Evolutionary conservation across 2,113 vertebrate genomes (phyloP).

Genomic region (Crotalus viridis): DNA sequence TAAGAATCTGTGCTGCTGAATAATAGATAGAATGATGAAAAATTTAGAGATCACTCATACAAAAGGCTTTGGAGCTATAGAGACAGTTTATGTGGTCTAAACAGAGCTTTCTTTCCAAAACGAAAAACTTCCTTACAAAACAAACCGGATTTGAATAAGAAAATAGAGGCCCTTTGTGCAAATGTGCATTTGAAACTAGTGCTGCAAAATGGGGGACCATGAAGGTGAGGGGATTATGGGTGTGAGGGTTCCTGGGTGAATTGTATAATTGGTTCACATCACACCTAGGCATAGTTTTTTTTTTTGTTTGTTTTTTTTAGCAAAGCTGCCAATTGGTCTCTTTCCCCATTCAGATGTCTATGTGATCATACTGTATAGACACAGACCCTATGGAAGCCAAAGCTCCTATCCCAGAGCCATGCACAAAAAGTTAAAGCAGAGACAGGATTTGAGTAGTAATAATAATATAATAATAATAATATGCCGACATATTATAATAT

Average conservation of each 20-base stretch:
- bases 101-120: not conserved
- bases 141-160: not conserved
- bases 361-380: not conserved
- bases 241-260: not conserved
- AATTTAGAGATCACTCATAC: not conserved
- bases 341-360: not conserved
- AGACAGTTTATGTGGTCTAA: not conserved
- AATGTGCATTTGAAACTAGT: not conserved
- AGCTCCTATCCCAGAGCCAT: not conserved
- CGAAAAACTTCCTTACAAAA: not conserved
- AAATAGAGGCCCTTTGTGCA: not conserved
- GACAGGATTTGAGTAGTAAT: not conserved
- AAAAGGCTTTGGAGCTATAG: not conserved
- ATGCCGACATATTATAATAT: not conserved
- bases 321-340: not conserved
- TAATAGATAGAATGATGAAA: slow-evolving; percentile 22
- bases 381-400: not conserved
- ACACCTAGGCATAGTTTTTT: not conserved
- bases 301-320: not conserved
- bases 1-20: slow-evolving; percentile 12
- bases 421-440: not conserved
- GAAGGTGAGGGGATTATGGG: not conserved
- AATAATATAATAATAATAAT: not conserved
- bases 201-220: not conserved
- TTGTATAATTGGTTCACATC: not conserved